Conservation (phyloP, 2,888 invertebrate species). For the Pediacus dermestoides region DNA sequence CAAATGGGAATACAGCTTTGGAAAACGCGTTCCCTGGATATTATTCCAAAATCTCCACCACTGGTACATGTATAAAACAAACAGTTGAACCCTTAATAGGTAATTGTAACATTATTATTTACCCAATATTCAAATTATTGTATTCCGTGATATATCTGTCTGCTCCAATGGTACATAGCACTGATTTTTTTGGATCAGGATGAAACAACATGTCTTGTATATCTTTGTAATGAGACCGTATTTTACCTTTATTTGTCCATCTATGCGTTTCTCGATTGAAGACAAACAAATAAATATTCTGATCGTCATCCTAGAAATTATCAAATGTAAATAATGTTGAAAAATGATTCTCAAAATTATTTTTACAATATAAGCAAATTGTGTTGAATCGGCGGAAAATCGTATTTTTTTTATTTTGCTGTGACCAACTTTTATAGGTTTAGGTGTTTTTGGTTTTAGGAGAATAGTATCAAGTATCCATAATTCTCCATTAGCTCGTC, state of each 20-base stretch:
- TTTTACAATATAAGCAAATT: slow-evolving; percentile 58
- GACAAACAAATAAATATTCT: slow-evolving; percentile 54
- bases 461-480: slow-evolving; percentile 60
- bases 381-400: slow-evolving; percentile 55
- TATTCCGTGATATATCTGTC: slow-evolving; percentile 50
- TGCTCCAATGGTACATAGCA: slow-evolving; percentile 57
- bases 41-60: slow-evolving; percentile 47
- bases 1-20: slow-evolving; percentile 59
- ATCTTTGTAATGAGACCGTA: slow-evolving; percentile 58
- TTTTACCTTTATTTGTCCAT: slow-evolving; percentile 61
- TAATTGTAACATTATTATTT: slow-evolving; percentile 8
- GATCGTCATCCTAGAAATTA: slow-evolving; percentile 52
- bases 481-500: slow-evolving; percentile 57
- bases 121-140: slow-evolving; percentile 23
- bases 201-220: slow-evolving; percentile 58
- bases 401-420: slow-evolving; percentile 52
- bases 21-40: slow-evolving; percentile 59
- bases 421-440: slow-evolving; percentile 51
- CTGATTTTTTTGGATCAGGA: slow-evolving; percentile 44
- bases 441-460: slow-evolving; percentile 49
- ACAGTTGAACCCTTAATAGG: slow-evolving; percentile 4
- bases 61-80: slow-evolving; percentile 14
- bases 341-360: not conserved
- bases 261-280: slow-evolving; percentile 42
- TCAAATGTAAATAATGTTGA: slow-evolving; percentile 9